Evolutionary conservation across 2,888 invertebrate species (phyloP).

Genomic region (Mycalesis mineus): DNA sequence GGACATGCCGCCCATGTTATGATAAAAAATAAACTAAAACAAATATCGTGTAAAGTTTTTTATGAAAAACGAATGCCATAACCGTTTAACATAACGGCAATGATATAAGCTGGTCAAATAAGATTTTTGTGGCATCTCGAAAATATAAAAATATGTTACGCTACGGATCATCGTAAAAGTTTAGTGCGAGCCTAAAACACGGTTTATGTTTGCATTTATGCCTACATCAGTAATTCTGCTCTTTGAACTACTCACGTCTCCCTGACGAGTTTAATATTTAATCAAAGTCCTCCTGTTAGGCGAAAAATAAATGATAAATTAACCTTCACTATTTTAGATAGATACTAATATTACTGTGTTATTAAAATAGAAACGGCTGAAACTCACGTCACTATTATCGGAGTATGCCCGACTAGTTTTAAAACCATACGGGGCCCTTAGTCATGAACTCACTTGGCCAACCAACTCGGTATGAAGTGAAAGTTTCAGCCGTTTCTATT

Average conservation of each 20-base stretch:
- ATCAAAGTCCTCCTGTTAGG: constrained; percentile 7
- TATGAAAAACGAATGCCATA: constrained; percentile 11
- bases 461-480: no score
- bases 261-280: constrained; percentile 20
- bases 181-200: constrained; percentile 34
- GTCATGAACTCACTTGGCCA: no score
- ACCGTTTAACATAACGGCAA: constrained; percentile 19
- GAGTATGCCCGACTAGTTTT: no score
- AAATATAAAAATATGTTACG: constrained; percentile 34
- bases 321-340: no score
- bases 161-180: constrained; percentile 36
- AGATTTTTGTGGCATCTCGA: constrained; percentile 31
- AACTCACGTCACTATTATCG: no score
- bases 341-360: no score
- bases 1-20: no score
- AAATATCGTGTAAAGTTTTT: no score
- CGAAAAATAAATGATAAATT: neutral
- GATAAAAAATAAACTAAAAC: no score
- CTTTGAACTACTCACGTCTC: constrained; percentile 7
- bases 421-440: no score
- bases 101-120: constrained; percentile 26
- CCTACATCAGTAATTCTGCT: constrained; percentile 28
- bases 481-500: no score
- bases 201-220: constrained; percentile 35
- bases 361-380: no score